Evolutionary conservation across 2,888 invertebrate species (phyloP), one percentile per base, ranked within the genome.

Genomic region (Theristus sp.): DNA sequence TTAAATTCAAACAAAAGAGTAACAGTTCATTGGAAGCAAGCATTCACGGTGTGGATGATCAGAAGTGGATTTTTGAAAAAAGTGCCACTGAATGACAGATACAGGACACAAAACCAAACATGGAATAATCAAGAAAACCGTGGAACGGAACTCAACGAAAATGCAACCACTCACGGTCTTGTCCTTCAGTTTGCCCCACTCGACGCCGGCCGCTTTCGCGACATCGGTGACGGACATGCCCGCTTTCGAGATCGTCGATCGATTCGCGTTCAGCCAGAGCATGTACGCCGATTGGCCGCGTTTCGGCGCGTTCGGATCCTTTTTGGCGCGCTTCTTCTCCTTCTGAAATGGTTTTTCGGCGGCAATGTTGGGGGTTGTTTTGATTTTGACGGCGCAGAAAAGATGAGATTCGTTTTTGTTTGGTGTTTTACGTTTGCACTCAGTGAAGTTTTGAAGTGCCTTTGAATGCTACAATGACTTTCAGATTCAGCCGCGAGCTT

Each of bases 151-250:
- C 38, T 13, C 17, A 17, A 38, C 38, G 38, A 38, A 38, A 17
- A n/a, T n/a, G n/a, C n/a, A n/a, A n/a, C n/a, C n/a, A 54, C 54
- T 54, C 3, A 54, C 54, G 10, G 27, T 17, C 54, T 27, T 54
- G 22, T 54, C 54, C 54, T 54, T 54, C 27, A 93, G 73, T 64
- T 85, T 86, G 60, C 84, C 84, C 96, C 96, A 98, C 78, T 89
- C 78, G 76, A 93, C 91, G 26, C 94, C 94, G 38, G 83, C 94
- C 74, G 86, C 89, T 77, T 89, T 93, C 13, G 90, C 85, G 63
- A 94, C 82, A 71, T 96, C 96, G 0, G 89, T 88, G 46, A 94
- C 82, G 66, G 84, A 83, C 65, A 91, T 83, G n/a, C 89, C 89
- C 0, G 94, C 91, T 10, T 83, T 80, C 67, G 90, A 84, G 64